These are phyloP conservation scores for Phenganax marumi DNA, from an alignment of 92 coral and sea anemone genomes.

Conservation along the genomic window DNA sequence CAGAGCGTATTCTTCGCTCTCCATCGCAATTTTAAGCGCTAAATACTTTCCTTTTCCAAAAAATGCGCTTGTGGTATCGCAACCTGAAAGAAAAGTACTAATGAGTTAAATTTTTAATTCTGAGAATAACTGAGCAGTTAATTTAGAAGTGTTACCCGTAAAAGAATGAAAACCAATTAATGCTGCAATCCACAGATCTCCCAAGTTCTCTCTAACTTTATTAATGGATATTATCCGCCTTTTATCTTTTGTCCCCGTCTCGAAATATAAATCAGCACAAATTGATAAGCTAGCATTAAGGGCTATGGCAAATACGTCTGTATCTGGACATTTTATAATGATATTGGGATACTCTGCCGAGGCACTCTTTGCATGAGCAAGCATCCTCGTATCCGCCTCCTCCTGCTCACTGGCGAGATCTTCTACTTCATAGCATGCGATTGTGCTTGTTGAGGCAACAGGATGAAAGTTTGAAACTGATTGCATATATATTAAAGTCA, in stretches of 20 bases:
- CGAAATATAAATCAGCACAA: not conserved
- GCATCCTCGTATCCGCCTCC: too few relatives aligned
- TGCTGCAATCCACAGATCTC: not conserved
- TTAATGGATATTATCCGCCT: not conserved
- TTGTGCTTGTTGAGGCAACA: too few relatives aligned
- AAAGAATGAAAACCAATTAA: not conserved
- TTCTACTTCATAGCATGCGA: too few relatives aligned
- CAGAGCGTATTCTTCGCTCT: not conserved
- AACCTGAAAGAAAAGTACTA: not conserved
- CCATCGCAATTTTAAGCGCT: not conserved
- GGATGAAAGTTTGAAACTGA: too few relatives aligned
- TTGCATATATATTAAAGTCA: too few relatives aligned
- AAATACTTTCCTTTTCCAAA: constrained; percentile 1
- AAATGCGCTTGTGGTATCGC: not conserved
- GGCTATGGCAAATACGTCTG: not conserved
- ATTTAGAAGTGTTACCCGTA: not conserved
- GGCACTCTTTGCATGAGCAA: too few relatives aligned
- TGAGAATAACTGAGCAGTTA: not conserved
- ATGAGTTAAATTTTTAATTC: not conserved
- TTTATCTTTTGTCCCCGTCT: not conserved
- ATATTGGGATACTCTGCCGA: not conserved
- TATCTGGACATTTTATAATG: not conserved
- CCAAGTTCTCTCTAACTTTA: not conserved
- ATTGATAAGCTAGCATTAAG: not conserved
- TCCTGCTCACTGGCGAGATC: too few relatives aligned